Conservation (phyloP, 2,888 invertebrate species). For the Horisme vitalbata region DNA sequence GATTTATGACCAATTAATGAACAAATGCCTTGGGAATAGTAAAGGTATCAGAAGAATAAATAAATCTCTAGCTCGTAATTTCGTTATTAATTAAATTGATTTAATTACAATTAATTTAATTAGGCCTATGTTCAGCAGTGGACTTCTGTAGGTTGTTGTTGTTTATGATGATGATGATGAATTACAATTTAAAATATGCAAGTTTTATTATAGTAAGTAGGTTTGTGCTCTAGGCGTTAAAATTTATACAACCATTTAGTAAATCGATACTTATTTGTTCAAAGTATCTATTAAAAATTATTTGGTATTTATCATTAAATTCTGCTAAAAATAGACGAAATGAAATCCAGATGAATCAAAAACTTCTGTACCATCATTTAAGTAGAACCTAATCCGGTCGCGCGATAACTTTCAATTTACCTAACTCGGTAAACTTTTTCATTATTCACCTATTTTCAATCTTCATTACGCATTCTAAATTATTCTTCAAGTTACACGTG, state of each 20-base stretch:
- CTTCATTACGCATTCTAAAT: constrained; percentile 20
- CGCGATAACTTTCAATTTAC: constrained; percentile 30
- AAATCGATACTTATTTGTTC: too few species aligned
- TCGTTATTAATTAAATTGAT: too few species aligned
- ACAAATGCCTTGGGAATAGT: background rate
- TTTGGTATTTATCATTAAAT: too few species aligned
- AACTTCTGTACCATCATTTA: constrained; percentile 29
- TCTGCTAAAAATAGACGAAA: constrained; percentile 28
- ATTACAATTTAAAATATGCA: too few species aligned
- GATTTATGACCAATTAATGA: constrained; percentile 14
- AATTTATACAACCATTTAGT: too few species aligned
- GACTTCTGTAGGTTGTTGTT: too few species aligned
- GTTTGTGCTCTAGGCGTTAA: too few species aligned
- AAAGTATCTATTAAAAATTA: too few species aligned
- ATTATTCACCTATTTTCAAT: constrained; percentile 27
- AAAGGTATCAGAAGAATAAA: constrained; percentile 6
- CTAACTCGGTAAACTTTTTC: constrained; percentile 25
- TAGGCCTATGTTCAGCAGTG: too few species aligned
- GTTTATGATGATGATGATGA: too few species aligned
- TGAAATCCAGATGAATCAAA: constrained; percentile 31
- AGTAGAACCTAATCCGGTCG: constrained; percentile 31
- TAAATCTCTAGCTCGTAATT: background rate
- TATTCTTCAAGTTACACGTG: constrained; percentile 18
- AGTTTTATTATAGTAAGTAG: too few species aligned
- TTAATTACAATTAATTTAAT: too few species aligned